Evolutionary conservation across 2,888 invertebrate genomes (phyloP).

Genomic region (Camponotus fellah): DNA sequence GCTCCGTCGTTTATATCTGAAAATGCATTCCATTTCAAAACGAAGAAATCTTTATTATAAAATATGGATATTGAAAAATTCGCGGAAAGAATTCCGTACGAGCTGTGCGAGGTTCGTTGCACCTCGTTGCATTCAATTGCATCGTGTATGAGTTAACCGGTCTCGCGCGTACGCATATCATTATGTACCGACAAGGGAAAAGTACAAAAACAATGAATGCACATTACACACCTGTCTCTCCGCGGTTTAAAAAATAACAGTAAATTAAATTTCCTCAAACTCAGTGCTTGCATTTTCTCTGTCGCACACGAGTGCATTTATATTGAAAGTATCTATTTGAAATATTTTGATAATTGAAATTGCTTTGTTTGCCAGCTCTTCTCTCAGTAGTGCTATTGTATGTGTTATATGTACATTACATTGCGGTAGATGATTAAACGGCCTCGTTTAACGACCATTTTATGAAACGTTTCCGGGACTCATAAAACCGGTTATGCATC

Average conservation of each 20-base stretch:
- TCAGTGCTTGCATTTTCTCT: not conserved
- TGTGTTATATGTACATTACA: not conserved
- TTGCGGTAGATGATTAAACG: slow-evolving; percentile 19
- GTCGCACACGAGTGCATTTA: not conserved
- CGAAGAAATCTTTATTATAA: not conserved
- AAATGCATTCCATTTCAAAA: slow-evolving; percentile 2
- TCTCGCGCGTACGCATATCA: slow-evolving; percentile 25
- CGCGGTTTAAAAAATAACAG: not conserved
- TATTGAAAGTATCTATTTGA: not conserved
- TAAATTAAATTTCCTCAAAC: not conserved
- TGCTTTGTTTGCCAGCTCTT: not conserved
- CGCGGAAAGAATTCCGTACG: not conserved
- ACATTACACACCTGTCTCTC: not conserved
- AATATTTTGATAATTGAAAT: slow-evolving; percentile 21
- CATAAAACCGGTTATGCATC: slow-evolving; percentile 39
- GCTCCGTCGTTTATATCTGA: not conserved
- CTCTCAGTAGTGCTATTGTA: not conserved
- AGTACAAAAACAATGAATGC: slow-evolving; percentile 1
- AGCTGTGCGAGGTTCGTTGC: not conserved
- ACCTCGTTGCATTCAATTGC: slow-evolving; percentile 29
- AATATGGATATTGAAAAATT: not conserved
- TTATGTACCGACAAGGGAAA: slow-evolving; percentile 6
- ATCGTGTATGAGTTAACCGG: slow-evolving; percentile 29
- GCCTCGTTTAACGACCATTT: slow-evolving; percentile 32
- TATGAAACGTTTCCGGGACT: slow-evolving; percentile 39